Base-by-base conservation (phyloP, 2,113 vertebrate species). In the Strigops habroptila region DNA sequence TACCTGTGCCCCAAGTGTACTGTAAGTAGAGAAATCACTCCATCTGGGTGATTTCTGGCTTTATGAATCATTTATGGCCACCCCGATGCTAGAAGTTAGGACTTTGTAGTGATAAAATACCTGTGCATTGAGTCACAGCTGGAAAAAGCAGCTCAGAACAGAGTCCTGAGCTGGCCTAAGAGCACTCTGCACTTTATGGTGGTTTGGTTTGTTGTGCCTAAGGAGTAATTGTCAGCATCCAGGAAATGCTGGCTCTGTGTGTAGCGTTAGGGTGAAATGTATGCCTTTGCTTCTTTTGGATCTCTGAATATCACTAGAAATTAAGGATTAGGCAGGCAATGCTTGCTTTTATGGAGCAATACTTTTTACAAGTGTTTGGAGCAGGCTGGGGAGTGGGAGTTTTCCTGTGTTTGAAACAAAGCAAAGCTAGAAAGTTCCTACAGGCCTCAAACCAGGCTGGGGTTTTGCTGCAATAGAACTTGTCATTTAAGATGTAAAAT, bases 11-110 rank as follows among this genome's bases (percentile, higher is more conserved):
- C 74, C 94, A 43, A 37, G 90, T 67, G 91, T 94, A 90, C 92
- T 81, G 43, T 96, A 96, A 93, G 88, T 21, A 78, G 76, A 81
- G 82, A 71, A 95, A 80, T 91, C 93, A 83, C 85, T 9, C 79
- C 64, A 77, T 90, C 68, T 93, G 91, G 79, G 43, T 91, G 94
- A 95, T 94, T 97, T 97, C 94, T 88, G 86, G 25, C 91, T 94
- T 96, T 97, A 97, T 95, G 85, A 96, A 90, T 95, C 91, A 90
- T 96, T 96, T 96, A 96, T 83, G 88, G 63, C 51, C 71, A 88
- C 75, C 67, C 30, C 3, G 55, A 35, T 81, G 82, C 55, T 81
- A n/a, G 82, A 77, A 82, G 68, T 83, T 91, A 95, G 88, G 80
- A 55, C 64, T 94, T 44, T 7, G 44, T 78, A 90, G 76, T 67